Evolutionary conservation across 2,113 vertebrate genomes (phyloP).

Genomic region (Tragelaphus strepsiceros): DNA sequence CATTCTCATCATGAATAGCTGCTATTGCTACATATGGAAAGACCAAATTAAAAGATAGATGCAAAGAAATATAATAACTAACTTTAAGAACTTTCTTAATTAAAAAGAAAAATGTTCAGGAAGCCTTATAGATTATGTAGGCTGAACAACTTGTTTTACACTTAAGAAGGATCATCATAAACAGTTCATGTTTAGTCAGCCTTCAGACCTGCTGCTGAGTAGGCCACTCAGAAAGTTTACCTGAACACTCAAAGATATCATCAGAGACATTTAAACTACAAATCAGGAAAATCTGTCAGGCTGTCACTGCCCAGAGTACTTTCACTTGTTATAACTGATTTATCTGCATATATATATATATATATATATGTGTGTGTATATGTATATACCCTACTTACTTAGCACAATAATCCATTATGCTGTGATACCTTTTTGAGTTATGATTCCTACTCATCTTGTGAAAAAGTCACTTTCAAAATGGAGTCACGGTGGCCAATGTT

Average conservation of each 20-base stretch:
- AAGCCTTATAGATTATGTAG: neutral
- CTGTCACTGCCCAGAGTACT: neutral
- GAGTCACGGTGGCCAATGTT: neutral
- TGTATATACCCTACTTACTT: neutral
- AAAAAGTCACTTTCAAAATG: neutral
- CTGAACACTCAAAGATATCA: neutral
- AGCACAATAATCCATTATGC: neutral
- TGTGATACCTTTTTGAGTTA: neutral
- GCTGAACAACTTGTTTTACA: neutral
- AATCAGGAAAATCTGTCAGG: neutral
- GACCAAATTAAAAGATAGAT: neutral
- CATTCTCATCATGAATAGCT: neutral
- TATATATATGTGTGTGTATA: neutral
- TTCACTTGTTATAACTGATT: neutral
- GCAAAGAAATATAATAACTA: neutral
- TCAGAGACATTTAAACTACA: neutral
- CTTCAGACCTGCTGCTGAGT: neutral
- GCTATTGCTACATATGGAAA: neutral
- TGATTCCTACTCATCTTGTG: neutral
- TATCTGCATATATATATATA: neutral
- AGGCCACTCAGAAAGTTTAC: neutral
- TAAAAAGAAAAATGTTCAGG: neutral
- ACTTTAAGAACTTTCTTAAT: neutral
- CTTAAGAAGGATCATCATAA: neutral
- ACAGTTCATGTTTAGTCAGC: neutral